These are phyloP conservation scores for Proisotoma minuta DNA, from an alignment of 2,888 invertebrate genomes.

Conservation along the genomic window DNA sequence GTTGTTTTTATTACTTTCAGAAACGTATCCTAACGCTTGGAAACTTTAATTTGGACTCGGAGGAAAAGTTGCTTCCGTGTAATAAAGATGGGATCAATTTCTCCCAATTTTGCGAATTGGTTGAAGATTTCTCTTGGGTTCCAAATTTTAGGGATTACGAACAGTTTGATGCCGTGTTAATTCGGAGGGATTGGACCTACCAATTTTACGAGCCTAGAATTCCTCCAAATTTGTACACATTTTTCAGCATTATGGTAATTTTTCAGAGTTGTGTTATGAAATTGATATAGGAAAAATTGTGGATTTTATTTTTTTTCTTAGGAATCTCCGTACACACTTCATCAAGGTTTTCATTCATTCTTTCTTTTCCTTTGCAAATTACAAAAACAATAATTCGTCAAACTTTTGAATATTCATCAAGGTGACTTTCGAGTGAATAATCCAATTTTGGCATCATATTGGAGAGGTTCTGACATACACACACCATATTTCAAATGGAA, in stretches of 20 bases:
- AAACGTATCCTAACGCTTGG: background rate
- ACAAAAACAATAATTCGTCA: no score
- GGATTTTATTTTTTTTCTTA: background rate
- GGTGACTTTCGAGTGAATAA: conserved; percentile 21
- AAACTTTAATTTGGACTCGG: background rate
- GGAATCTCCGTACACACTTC: background rate
- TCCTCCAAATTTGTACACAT: background rate
- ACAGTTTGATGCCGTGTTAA: background rate
- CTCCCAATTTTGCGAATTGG: background rate
- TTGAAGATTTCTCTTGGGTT: background rate
- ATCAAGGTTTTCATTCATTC: no score
- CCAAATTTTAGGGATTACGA: background rate
- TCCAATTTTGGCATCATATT: conserved; percentile 22
- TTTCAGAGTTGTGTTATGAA: no score
- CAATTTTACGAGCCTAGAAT: background rate
- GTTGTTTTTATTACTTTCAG: background rate
- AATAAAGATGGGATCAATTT: background rate
- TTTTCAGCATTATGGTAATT: background rate
- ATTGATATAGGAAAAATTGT: background rate
- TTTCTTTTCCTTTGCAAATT: no score
- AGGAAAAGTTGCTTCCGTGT: background rate
- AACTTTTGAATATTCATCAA: no score
- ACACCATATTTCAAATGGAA: conserved; percentile 17
- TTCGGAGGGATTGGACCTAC: background rate
- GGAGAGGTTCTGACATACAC: conserved; percentile 15